Percentiles rank a stretch among this genome's conserved stretches.
Conservation (phyloP, 1,140 invertebrate genomes). For the Cydia pomonella region DNA sequence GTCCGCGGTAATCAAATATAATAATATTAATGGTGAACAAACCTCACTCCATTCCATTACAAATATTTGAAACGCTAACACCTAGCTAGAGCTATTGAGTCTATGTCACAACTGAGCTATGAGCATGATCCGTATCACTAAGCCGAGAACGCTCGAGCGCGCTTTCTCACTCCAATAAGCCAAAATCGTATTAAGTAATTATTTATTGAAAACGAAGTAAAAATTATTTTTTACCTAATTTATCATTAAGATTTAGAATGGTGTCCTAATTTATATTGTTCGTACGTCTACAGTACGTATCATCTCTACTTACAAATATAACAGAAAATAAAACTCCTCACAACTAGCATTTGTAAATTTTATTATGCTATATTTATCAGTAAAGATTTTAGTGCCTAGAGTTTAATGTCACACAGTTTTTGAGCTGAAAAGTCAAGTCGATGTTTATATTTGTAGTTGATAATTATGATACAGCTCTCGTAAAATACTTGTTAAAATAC, state of each 20-base stretch:
- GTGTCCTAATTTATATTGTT: slow-evolving; percentile 56
- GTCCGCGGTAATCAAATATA: slow-evolving; percentile 33
- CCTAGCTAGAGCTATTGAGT: slow-evolving; percentile 71
- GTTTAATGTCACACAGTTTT: slow-evolving; percentile 52
- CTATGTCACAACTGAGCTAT: slow-evolving; percentile 75
- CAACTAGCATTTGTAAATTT: slow-evolving; percentile 34
- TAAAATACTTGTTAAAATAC: slow-evolving; percentile 29
- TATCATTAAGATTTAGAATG: slow-evolving; percentile 67
- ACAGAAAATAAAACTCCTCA: slow-evolving; percentile 41
- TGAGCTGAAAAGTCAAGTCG: slow-evolving; percentile 58
- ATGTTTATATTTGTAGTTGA: slow-evolving; percentile 41
- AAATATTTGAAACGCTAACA: slow-evolving; percentile 61
- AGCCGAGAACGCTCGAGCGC: slow-evolving; percentile 43
- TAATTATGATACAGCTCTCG: slow-evolving; percentile 13
- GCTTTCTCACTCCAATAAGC: slow-evolving; percentile 44
- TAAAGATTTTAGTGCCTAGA: slow-evolving; percentile 52
- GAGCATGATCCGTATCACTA: slow-evolving; percentile 77
- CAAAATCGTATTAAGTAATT: slow-evolving; percentile 56
- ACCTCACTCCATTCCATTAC: slow-evolving; percentile 53
- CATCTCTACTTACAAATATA: slow-evolving; percentile 52
- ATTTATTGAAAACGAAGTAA: slow-evolving; percentile 58
- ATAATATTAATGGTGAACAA: slow-evolving; percentile 43
- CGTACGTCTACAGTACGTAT: slow-evolving; percentile 54
- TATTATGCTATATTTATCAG: slow-evolving; percentile 56
- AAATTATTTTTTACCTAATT: slow-evolving; percentile 67